Percentiles rank a stretch among this genome's conserved stretches.
Evolutionary conservation across 2,113 vertebrate genomes (phyloP).

Genomic region (Marmota flaviventris): DNA sequence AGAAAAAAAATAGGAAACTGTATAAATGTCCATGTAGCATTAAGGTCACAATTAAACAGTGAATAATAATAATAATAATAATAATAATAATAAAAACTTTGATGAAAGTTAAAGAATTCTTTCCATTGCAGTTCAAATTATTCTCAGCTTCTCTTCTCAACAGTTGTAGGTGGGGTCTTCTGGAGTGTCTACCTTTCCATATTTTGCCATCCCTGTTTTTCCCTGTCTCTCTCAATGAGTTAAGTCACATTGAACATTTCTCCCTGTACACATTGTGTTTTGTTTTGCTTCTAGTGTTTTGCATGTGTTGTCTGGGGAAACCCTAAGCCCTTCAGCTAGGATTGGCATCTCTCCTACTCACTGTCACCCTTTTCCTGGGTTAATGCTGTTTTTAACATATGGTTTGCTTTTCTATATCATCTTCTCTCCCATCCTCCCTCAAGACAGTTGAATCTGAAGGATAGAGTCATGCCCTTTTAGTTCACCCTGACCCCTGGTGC

Average conservation of each 20-base stretch:
- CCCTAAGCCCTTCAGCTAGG: fast-evolving
- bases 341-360: background rate
- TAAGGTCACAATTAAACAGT: too few relatives aligned
- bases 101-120: too few relatives aligned
- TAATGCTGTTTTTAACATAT: background rate
- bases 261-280: background rate
- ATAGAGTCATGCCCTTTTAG: background rate
- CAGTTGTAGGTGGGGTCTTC: too few relatives aligned
- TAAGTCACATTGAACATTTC: background rate
- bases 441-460: background rate
- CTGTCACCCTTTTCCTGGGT: background rate
- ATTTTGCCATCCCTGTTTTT: background rate
- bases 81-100: too few relatives aligned
- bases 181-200: background rate
- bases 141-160: too few relatives aligned
- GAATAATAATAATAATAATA: too few relatives aligned
- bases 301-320: background rate
- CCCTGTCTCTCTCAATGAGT: background rate
- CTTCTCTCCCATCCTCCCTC: background rate
- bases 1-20: too few relatives aligned
- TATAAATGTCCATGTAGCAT: too few relatives aligned
- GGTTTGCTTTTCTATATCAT: background rate
- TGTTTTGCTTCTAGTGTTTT: background rate
- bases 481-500: background rate
- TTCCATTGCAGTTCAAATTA: too few relatives aligned